phyloP scores from a whole-genome alignment of 53 echinoderm and acorn worm genomes.

The Echinometra lucunter region DNA sequence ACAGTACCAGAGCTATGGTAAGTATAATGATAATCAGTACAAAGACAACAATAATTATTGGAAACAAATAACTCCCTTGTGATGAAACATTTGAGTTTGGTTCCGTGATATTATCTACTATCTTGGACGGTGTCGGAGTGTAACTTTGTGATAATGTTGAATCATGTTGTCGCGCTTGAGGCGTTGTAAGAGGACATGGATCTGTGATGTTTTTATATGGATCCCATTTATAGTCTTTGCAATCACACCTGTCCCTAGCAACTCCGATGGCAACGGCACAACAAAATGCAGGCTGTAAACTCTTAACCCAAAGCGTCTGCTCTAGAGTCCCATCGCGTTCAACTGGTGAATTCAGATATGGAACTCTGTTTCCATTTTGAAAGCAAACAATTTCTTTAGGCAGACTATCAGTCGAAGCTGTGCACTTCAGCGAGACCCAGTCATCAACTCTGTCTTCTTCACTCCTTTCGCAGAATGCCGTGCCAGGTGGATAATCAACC shows the following conservation, averaged over 20 bases:
- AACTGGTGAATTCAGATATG: background rate
- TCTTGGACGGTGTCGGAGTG: too few species aligned
- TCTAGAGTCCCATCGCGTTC: background rate
- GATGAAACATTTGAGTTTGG: background rate
- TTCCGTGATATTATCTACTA: background rate
- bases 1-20: too few species aligned
- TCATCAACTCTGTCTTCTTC: background rate
- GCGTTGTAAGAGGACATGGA: background rate
- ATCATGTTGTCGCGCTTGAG: background rate
- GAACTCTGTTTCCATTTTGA: background rate
- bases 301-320: background rate
- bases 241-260: background rate
- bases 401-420: background rate
- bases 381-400: background rate
- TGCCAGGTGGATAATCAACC: background rate
- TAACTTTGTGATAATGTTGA: too few species aligned
- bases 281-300: background rate
- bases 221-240: background rate
- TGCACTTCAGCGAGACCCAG: background rate
- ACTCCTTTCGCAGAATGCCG: background rate
- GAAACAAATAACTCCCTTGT: background rate
- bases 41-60: background rate
- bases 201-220: background rate
- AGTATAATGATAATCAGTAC: background rate
- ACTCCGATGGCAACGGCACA: background rate